phyloP scores from a whole-genome alignment of 2,888 invertebrate genomes.

The Leptinotarsa rubiginosa region DNA sequence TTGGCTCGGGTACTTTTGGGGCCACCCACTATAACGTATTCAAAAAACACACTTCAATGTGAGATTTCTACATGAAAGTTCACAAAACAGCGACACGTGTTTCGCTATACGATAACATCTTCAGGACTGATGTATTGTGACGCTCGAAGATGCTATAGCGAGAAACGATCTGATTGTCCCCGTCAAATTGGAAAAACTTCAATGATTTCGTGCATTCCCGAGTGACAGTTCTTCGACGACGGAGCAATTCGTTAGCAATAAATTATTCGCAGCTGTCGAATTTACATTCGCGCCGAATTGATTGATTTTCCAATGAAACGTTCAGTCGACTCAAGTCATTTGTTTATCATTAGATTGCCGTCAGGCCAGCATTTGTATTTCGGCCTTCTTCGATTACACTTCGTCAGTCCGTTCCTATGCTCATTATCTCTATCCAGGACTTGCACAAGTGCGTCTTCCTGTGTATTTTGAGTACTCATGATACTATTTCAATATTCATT shows the following conservation, averaged over 20 bases:
- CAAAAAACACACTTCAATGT: too few relatives aligned
- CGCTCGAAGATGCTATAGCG: too few relatives aligned
- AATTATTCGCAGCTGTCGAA: constrained; percentile 31
- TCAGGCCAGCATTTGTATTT: constrained; percentile 32
- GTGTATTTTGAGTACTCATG: too few relatives aligned
- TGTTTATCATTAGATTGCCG: constrained; percentile 45
- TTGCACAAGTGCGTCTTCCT: not conserved
- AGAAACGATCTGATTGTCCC: not conserved
- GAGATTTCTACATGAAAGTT: too few relatives aligned
- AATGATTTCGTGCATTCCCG: not conserved
- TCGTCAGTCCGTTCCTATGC: not conserved
- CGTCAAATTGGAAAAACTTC: not conserved
- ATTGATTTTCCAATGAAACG: constrained; percentile 36
- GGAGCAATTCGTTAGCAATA: constrained; percentile 13
- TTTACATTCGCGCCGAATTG: constrained; percentile 23
- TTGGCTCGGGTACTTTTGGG: too few relatives aligned
- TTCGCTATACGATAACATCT: too few relatives aligned
- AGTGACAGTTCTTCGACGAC: not conserved
- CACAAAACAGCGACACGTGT: too few relatives aligned
- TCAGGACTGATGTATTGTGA: too few relatives aligned
- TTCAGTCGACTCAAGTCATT: constrained; percentile 44
- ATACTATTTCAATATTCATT: too few relatives aligned
- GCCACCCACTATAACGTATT: too few relatives aligned
- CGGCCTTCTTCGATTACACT: not conserved
- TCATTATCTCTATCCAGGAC: not conserved